Base-by-base conservation (phyloP, 2,113 vertebrate species). In the Jacana jacana region DNA sequence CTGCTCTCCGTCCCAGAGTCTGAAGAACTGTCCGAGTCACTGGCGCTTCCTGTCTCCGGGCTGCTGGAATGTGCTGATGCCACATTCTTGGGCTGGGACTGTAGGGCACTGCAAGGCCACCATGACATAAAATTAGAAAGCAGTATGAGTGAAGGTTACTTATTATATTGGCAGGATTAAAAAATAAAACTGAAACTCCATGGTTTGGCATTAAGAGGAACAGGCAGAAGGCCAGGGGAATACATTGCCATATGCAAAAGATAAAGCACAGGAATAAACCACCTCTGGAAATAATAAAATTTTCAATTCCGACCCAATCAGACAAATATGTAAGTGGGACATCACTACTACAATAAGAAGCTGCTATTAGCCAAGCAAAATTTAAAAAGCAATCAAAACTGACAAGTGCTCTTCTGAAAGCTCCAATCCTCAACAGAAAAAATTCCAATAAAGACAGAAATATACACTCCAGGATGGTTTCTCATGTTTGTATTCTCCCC, bases 1-100 rank as follows among this genome's bases (percentile, higher is more conserved):
- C 93, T 98, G 97, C 98, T 98, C 91, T 98, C 99, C 1, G 98
- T 98, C 94, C 99, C 99, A 0, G 99, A 99, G 93, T 98, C 98
- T 0, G 98, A 99, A 94, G 99, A 99, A 95, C 98, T 99, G 91
- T 99, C 99, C 1, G 99, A 99, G 93, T 98, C 99, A 30, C 98
- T 99, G 95, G 98, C 98, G 96, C 98, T 99, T 73, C 98, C 98
- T 3, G 98, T 99, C 91, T 99, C 98, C 0, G 86, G 91, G 30
- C 97, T 98, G 75, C 98, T 99, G 98, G 98, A 99, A 98, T 98
- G 99, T 96, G 98, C 97, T 63, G 97, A 98, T 69, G 92, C 96
- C 97, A 85, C 97, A 4, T 85, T 97, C 92, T 95, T 96, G 13
- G 96, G 96, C 88, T 98, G 98, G 6, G 96, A 93, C 83, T 95